Base-by-base conservation (phyloP, 2,797 vertebrate genomes). In the Acropternis orthonyx region DNA sequence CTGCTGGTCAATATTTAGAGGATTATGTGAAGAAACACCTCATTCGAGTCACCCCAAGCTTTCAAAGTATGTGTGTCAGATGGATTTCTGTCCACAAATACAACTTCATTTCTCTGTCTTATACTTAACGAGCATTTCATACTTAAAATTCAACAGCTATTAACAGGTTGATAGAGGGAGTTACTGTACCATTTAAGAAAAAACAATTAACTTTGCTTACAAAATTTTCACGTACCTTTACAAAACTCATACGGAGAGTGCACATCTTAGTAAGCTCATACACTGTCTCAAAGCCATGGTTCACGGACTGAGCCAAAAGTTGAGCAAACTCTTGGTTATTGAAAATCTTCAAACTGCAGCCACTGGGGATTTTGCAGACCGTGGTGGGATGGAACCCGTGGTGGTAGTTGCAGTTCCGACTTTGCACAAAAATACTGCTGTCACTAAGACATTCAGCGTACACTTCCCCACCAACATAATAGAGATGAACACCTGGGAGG, bases 261-360 rank as follows among this genome's bases (percentile, higher is more conserved):
- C 99, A 99, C 99, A 99, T 99, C 97, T 99, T 99, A 16, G 99
- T 99, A 94, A 99, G 99, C 98, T 99, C 99, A 18, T 99, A 99
- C 62, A 99, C 99, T 0, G 99, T 99, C 98, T 99, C 99, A 34
- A 99, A 99, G 91, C 99, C 99, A 0, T 99, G 99, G 98, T 99
- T 99, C 96, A 99, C 99, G 0, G 99, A 99, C 96, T 99, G 99
- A 54, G 99, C 99, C 97, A 99, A 94, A 58, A 99, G 98, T 96
- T 99, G 99, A 11, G 99, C 99, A 82, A 99, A 99, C 97, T 99
- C 99, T 96, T 99, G 99, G 93, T 99, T 99, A 96, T 99, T 99
- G 97, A 99, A 99, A 91, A 99, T 99, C 97, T 99, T 99, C 94
- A 99, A 96, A 96, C 99, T 99, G 96, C 99, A 99, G 91, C 98